Percentiles rank a stretch among this genome's conserved stretches.
Conservation (phyloP, 2,797 vertebrate genomes). For the Labeo calbasu region DNA sequence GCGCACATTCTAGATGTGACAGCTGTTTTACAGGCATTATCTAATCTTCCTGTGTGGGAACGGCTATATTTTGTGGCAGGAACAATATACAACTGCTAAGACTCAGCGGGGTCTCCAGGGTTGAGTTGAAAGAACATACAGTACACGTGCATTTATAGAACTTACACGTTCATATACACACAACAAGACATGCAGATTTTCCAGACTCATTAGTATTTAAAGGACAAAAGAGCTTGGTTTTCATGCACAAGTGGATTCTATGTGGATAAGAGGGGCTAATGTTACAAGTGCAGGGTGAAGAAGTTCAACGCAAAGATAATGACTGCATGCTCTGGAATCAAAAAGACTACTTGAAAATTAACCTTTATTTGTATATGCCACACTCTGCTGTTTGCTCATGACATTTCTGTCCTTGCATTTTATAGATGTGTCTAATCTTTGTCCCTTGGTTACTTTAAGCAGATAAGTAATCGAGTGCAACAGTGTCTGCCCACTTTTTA, state of each 20-base stretch:
- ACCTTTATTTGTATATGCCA: background rate
- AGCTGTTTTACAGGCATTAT: constrained; percentile 68
- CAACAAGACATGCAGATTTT: constrained; percentile 1
- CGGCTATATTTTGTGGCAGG: constrained; percentile 59
- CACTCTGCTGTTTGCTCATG: background rate
- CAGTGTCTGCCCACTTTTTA: background rate
- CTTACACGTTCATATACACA: background rate
- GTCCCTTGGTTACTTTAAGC: constrained; percentile 20
- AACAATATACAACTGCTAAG: constrained; percentile 49
- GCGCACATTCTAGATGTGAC: constrained; percentile 68
- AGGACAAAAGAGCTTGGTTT: background rate
- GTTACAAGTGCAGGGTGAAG: background rate
- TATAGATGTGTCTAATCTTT: background rate
- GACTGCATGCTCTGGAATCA: background rate
- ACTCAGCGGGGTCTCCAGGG: background rate
- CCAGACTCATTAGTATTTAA: constrained; percentile 31
- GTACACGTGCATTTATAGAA: background rate
- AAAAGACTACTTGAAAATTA: constrained; percentile 5
- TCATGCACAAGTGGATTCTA: constrained; percentile 15
- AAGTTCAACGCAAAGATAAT: constrained; percentile 25
- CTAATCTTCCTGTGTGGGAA: constrained; percentile 66
- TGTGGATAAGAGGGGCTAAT: constrained; percentile 17
- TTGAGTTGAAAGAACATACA: constrained; percentile 22
- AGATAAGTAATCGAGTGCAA: background rate
- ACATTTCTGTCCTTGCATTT: constrained; percentile 3